These are phyloP conservation scores for Tiliacea citrago DNA, from an alignment of 2,888 invertebrate genomes.

Conservation along the genomic window DNA sequence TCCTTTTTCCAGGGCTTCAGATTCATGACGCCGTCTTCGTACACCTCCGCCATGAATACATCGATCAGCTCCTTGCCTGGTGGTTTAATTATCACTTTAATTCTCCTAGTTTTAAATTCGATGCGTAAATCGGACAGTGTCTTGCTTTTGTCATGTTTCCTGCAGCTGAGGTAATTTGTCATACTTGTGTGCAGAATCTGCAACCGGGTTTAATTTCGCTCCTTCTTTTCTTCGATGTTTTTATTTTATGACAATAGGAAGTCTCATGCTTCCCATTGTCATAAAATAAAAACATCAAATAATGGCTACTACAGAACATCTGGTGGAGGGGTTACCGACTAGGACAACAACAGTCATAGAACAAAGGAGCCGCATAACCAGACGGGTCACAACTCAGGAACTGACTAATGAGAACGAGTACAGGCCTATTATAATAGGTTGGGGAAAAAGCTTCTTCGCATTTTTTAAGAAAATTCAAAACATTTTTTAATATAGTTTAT, in stretches of 20 bases:
- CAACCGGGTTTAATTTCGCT: background rate
- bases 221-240: background rate
- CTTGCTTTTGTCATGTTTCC: background rate
- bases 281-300: background rate
- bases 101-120: background rate
- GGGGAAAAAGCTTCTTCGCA: too few species aligned
- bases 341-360: background rate
- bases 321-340: background rate
- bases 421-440: too few species aligned
- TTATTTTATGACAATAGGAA: background rate
- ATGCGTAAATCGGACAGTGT: background rate
- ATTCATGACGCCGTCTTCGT: slow-evolving; percentile 93
- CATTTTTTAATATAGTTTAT: too few species aligned
- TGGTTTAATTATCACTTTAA: background rate
- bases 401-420: background rate
- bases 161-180: background rate
- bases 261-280: background rate
- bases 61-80: slow-evolving; percentile 98
- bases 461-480: too few species aligned
- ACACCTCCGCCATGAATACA: slow-evolving; percentile 95
- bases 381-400: background rate
- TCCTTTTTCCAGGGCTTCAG: slow-evolving; percentile 91
- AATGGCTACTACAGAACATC: background rate
- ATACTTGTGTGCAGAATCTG: background rate
- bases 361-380: background rate